Evolutionary conservation across 2,113 vertebrate species (phyloP), one percentile per base, ranked within the genome.

Genomic region (Rhinichthys klamathensis): DNA sequence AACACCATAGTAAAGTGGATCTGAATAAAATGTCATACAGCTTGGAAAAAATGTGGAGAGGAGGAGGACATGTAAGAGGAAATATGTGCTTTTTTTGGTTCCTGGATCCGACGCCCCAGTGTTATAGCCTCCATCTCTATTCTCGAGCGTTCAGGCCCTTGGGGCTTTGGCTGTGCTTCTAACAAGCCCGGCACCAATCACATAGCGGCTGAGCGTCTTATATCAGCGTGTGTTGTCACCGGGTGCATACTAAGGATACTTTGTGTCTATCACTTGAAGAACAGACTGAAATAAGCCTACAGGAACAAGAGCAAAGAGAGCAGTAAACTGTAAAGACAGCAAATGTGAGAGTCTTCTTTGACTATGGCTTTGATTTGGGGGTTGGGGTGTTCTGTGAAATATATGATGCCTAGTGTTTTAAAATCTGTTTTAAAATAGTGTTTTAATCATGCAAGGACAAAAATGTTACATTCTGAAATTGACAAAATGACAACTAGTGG

Each of bases 81-180:
- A 67, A 82, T 25, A 67, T 65, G 27, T 77, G 56, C 27, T 63
- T 86, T 85, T 73, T 85, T 75, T 65, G 25, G 58, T 63, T 84
- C 32, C 63, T 38, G 67, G 32, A 79, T 51, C 76, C 27, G 74
- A 58, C 44, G 2, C 56, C 25, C 30, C 6, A 25, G 61, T 85
- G 87, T 51, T 83, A 88, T 77, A 70, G 74, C 84, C 72, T 25
- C 60, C 30, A 6, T 85, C 58, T 58, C 74, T 56, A 35, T 83
- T 83, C 63, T 80, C 69, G 58, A 72, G 73, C 16, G 13, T 83
- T 88, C 13, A 6, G 46, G 35, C 76, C 84, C 82, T 69, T 49
- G 0, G 82, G 87, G 84, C 44, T 67, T 88, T 88, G 87, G 80
- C 84, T 84, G 25, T 74, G 69, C 83, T 75, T 89, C 88, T 85